Percentiles rank a stretch among this genome's conserved stretches.
Conservation (phyloP, 2,888 invertebrate genomes). For the Platerodrilus igneus region DNA sequence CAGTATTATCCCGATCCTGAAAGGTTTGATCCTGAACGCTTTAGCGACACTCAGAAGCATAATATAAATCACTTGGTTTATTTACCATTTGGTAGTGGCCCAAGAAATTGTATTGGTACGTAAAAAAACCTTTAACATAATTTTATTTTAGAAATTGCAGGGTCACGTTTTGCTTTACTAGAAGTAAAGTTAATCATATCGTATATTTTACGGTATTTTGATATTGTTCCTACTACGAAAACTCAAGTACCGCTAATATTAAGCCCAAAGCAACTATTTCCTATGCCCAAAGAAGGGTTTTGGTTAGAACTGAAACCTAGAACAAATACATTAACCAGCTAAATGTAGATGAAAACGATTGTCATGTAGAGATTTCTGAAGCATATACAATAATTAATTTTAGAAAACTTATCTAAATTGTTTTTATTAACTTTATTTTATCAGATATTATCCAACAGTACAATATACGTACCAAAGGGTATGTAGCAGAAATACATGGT, state of each 20-base stretch:
- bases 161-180: slow-evolving; percentile 33
- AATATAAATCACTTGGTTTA: slow-evolving; percentile 50
- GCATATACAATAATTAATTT: too few relatives aligned
- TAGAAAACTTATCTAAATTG: too few relatives aligned
- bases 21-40: slow-evolving; percentile 52
- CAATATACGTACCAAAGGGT: too few relatives aligned
- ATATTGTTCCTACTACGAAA: slow-evolving; percentile 30
- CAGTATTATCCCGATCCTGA: slow-evolving; percentile 53
- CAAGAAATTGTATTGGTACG: slow-evolving; percentile 41
- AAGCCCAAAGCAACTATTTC: slow-evolving; percentile 20
- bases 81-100: slow-evolving; percentile 51
- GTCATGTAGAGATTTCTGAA: too few relatives aligned
- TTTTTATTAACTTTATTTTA: too few relatives aligned
- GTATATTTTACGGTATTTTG: slow-evolving; percentile 27
- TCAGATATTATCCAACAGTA: too few relatives aligned
- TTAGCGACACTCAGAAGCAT: slow-evolving; percentile 51
- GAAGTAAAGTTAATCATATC: slow-evolving; percentile 31
- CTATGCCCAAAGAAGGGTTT: slow-evolving; percentile 30
- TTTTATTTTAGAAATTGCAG: slow-evolving; percentile 8
- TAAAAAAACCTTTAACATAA: too few relatives aligned
- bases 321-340: too few relatives aligned
- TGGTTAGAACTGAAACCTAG: too few relatives aligned
- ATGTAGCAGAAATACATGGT: too few relatives aligned
- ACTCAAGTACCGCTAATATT: slow-evolving; percentile 32
- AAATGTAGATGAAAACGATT: too few relatives aligned